Evolutionary conservation across 2,888 invertebrate species (phyloP).

Genomic region (Oasisia sp.): DNA sequence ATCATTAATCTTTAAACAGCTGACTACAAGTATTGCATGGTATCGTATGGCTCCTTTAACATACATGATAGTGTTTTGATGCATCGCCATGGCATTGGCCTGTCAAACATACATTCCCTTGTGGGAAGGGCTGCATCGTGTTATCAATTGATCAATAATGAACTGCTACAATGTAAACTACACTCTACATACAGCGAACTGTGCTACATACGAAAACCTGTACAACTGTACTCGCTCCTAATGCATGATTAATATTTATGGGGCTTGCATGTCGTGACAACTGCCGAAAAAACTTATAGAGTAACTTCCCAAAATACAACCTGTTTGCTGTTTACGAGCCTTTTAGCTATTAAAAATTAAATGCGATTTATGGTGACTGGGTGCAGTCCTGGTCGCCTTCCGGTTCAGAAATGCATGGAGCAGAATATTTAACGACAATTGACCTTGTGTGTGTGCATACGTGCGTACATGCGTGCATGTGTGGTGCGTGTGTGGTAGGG

Average conservation of each 20-base stretch:
- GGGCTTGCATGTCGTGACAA: background rate
- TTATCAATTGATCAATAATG: background rate
- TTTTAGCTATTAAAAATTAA: background rate
- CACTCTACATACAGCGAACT: background rate
- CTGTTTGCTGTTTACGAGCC: background rate
- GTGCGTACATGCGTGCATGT: too few species aligned
- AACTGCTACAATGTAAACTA: background rate
- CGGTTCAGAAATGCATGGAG: background rate
- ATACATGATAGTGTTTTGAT: background rate
- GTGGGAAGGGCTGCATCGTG: background rate
- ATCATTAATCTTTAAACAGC: constrained; percentile 6
- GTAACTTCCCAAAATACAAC: background rate
- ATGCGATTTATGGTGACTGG: background rate
- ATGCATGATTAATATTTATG: background rate
- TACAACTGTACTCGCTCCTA: background rate
- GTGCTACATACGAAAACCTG: background rate
- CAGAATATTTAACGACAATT: too few species aligned
- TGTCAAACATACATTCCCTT: background rate
- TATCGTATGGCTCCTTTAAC: background rate
- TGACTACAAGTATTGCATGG: background rate
- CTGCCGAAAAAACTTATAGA: background rate
- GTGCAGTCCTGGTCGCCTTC: background rate
- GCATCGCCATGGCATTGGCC: background rate
- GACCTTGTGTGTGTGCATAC: too few species aligned
- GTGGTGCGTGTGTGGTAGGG: too few species aligned